Percentiles rank a stretch among this genome's conserved stretches.
Conservation (phyloP, 2,797 vertebrate species). For the Trachops cirrhosus region DNA sequence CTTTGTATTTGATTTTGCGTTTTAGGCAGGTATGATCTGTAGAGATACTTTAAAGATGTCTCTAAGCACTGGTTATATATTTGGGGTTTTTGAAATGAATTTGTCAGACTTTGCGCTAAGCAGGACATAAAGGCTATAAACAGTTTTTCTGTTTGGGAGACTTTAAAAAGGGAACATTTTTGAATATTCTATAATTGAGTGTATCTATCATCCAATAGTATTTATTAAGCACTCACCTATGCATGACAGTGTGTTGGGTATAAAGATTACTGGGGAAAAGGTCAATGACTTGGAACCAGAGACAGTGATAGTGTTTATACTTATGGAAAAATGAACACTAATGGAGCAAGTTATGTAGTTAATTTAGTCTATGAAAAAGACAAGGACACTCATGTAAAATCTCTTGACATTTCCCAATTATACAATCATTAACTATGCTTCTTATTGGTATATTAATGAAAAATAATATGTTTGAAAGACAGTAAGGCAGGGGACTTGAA, state of each 20-base stretch:
- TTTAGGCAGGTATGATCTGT: background rate
- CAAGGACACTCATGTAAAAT: slow-evolving; percentile 24
- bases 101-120: background rate
- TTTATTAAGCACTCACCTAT: slow-evolving; percentile 60
- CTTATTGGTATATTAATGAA: slow-evolving; percentile 36
- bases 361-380: slow-evolving; percentile 46
- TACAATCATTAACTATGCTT: background rate
- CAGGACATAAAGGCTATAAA: slow-evolving; percentile 3
- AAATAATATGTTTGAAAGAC: slow-evolving; percentile 27
- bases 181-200: slow-evolving; percentile 48
- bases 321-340: slow-evolving; percentile 31
- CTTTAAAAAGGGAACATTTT: slow-evolving; percentile 45
- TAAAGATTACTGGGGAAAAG: slow-evolving; percentile 43
- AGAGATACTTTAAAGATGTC: background rate
- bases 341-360: background rate
- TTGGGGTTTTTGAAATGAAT: background rate
- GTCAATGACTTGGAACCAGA: slow-evolving; percentile 52
- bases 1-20: slow-evolving; percentile 23
- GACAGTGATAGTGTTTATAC: slow-evolving; percentile 36
- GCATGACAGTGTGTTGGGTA: slow-evolving; percentile 23
- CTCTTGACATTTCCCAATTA: slow-evolving; percentile 37
- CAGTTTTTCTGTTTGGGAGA: slow-evolving; percentile 52
- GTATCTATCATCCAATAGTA: slow-evolving; percentile 47
- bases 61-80: background rate
- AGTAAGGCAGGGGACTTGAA: background rate